Percentiles rank a stretch among this genome's conserved stretches.
These are phyloP conservation scores for Oceanodroma tethys DNA, from an alignment of 2,113 vertebrate species.

Conservation along the genomic window DNA sequence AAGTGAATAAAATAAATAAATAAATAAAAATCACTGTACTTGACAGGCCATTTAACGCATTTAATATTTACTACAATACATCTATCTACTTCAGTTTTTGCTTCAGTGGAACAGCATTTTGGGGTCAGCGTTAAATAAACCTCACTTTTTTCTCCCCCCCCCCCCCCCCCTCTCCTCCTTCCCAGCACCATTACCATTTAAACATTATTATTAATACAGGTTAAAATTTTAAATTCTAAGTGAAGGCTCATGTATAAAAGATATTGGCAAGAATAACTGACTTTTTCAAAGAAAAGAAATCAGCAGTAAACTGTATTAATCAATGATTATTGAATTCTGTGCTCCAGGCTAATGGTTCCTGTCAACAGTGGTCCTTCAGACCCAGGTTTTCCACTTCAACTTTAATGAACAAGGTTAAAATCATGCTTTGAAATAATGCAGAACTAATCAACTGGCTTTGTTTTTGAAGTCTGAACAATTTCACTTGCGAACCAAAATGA, in stretches of 20 bases:
- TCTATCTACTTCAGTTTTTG: neutral
- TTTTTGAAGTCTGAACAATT: slow-evolving; percentile 26
- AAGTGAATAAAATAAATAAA: neutral
- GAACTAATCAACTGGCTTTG: slow-evolving; percentile 42
- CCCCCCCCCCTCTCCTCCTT: accelerated
- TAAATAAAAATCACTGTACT: neutral
- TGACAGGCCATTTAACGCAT: neutral
- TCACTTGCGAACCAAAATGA: slow-evolving; percentile 2
- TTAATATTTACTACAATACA: neutral
- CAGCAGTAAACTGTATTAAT: slow-evolving; percentile 69
- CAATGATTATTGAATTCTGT: slow-evolving; percentile 70
- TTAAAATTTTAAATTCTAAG: slow-evolving; percentile 34
- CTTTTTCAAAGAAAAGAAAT: slow-evolving; percentile 64
- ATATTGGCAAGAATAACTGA: slow-evolving; percentile 52
- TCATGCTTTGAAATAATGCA: slow-evolving; percentile 51
- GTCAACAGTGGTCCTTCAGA: slow-evolving; percentile 57
- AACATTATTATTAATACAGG: neutral
- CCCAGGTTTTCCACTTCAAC: slow-evolving; percentile 50
- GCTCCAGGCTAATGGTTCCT: slow-evolving; percentile 58
- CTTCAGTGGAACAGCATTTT: slow-evolving; percentile 33
- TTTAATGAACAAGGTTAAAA: slow-evolving; percentile 69
- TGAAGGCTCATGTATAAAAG: slow-evolving; percentile 56
- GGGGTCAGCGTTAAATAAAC: slow-evolving; percentile 16
- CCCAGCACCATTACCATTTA: slow-evolving; percentile 7
- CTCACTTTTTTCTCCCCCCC: neutral